Base-by-base conservation (phyloP, 2,888 invertebrate genomes). In the Pinctada fucata region DNA sequence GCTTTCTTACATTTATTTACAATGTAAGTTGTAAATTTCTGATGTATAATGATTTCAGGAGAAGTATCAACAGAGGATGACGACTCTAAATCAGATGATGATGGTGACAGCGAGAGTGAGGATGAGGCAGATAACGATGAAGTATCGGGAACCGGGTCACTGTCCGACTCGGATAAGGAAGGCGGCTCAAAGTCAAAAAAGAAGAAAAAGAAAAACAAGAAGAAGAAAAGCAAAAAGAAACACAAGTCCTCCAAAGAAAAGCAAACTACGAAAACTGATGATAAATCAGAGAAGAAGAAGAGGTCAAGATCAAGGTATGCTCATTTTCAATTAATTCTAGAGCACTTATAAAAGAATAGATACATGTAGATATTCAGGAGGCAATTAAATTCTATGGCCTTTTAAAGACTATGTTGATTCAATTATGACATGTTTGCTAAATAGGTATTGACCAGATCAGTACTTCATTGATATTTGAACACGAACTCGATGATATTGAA, bases 131-230 rank as follows among this genome's bases (percentile, higher is more conserved):
- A 79, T 47, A 81, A 84, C 71, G 84, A 76, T 50, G 80, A 82
- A n/a, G 77, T 85, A 5, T 87, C 87, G 1, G 88, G 81, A 49
- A 87, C 88, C 6, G 89, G 88, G 0, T 88, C 89, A 48, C 72
- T 88, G 4, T 80, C 78, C 70, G 83, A 85, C 64, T 80, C 83
- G 3, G 86, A 85, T 63, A 77, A 79, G 64, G 87, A 84, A 3
- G 69, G 72, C n/a, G 83, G 81, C 50, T 51, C 72, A 8, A 76
- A 68, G 63, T 73, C 68, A 13, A 80, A 79, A 50, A 82, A 81
- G 63, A 85, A 83, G 69, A 83, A 82, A 69, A 85, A 82, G 75
- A 83, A 84, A 78, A 84, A 82, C 80, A 85, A 85, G 72, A 87
- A 84, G 75, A 86, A 86, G 72, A 88, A 85, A 68, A 78, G 79